Evolutionary conservation across 2,113 vertebrate genomes (phyloP).

Genomic region (Sitta europaea): DNA sequence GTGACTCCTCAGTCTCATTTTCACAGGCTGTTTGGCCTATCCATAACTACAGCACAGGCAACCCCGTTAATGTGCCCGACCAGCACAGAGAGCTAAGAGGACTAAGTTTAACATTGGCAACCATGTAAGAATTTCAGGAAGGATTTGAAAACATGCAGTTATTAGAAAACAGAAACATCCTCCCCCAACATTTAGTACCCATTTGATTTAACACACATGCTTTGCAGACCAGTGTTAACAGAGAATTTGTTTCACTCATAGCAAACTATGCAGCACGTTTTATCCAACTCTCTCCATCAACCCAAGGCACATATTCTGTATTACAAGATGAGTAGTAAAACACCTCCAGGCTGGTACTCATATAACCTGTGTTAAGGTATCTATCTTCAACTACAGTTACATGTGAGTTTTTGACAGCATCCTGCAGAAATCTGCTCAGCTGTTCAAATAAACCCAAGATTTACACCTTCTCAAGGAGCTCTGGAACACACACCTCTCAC

Average conservation of each 20-base stretch:
- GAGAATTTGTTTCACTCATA: not conserved
- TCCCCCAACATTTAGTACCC: not conserved
- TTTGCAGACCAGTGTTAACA: not conserved
- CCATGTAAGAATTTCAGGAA: not conserved
- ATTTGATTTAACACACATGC: not conserved
- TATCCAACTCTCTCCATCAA: not conserved
- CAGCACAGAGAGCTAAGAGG: not conserved
- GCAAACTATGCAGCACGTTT: not conserved
- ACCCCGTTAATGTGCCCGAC: not conserved
- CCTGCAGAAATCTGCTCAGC: not conserved
- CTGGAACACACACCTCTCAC: not conserved
- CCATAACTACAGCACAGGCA: not conserved
- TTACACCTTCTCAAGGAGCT: not conserved
- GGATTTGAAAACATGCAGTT: not conserved
- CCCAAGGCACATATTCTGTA: not conserved
- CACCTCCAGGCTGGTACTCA: not conserved
- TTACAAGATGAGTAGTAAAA: not conserved
- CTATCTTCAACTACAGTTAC: not conserved
- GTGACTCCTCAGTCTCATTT: not conserved
- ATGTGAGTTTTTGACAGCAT: not conserved
- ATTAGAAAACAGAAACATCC: not conserved
- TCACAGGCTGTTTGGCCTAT: not conserved
- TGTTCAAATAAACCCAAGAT: not conserved
- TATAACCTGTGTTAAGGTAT: not conserved
- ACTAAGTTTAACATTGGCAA: not conserved